These are phyloP conservation scores for Hemiprocne comata DNA, from an alignment of 2,113 vertebrate genomes.

Conservation along the genomic window DNA sequence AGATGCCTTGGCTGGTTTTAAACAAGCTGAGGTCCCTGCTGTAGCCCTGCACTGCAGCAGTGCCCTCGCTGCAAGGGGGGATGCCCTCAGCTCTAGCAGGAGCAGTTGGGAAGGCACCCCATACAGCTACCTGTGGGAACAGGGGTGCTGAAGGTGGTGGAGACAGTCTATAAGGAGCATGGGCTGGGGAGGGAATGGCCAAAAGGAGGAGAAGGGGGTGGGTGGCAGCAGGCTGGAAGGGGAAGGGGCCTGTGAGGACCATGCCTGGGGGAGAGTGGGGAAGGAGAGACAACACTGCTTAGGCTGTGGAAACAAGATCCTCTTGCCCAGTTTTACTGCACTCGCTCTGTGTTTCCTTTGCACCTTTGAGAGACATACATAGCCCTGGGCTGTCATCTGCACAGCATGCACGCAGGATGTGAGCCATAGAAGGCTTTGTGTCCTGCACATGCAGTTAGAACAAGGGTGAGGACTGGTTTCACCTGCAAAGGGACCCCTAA, in stretches of 20 bases:
- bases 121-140: accelerated
- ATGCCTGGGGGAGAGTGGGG: no score
- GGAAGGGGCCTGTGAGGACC: neutral
- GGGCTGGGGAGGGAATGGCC: neutral
- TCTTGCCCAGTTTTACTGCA: accelerated
- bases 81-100: neutral
- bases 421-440: neutral
- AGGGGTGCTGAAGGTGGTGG: neutral
- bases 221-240: neutral
- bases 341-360: neutral
- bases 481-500: neutral
- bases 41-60: accelerated
- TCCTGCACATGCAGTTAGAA: neutral
- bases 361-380: neutral
- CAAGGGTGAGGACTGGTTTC: neutral
- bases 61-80: no score
- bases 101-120: neutral
- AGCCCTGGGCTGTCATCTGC: neutral
- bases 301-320: neutral
- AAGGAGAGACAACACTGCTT: neutral
- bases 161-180: accelerated
- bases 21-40: neutral
- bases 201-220: neutral
- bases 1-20: neutral
- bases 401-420: neutral